phyloP scores from a whole-genome alignment of 64 coral and sea anemone genomes.

The Pachyseris speciosa region DNA sequence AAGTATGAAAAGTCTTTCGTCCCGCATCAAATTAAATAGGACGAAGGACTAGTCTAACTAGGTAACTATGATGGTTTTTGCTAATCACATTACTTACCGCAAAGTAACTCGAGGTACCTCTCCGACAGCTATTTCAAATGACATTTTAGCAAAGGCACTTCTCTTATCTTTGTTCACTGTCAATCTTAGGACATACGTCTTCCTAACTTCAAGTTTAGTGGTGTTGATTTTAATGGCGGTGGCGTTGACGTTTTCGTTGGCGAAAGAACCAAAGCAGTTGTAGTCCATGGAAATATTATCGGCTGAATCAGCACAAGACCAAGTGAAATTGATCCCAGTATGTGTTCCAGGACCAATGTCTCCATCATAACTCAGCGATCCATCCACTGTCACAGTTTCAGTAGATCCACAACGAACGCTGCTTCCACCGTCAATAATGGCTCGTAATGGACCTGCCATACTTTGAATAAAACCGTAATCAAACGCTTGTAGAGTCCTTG shows the following conservation, averaged over 20 bases:
- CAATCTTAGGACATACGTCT: background rate
- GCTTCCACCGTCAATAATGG: conserved; percentile 39
- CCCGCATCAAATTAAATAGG: too few relatives aligned
- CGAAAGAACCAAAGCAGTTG: conserved; percentile 21
- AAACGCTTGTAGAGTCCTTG: background rate
- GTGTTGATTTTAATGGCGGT: background rate
- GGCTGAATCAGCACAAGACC: background rate
- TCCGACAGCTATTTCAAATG: background rate
- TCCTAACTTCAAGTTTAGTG: background rate
- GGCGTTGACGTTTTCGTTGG: background rate
- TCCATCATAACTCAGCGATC: conserved; percentile 22
- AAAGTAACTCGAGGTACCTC: background rate
- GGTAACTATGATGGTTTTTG: background rate
- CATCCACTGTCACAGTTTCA: conserved; percentile 6
- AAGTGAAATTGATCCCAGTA: background rate
- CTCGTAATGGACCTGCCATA: background rate
- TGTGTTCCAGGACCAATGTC: conserved; percentile 36
- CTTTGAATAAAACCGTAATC: conserved; percentile 32
- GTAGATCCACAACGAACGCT: background rate
- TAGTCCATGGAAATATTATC: background rate
- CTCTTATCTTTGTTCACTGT: conserved; percentile 12
- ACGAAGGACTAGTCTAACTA: too few relatives aligned
- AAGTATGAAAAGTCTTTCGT: too few relatives aligned
- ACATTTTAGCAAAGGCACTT: background rate
- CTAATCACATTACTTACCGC: background rate